Percentiles rank a stretch among this genome's conserved stretches.
These are phyloP conservation scores for Argyrosomus regius DNA, from an alignment of 2,797 vertebrate species.

Conservation along the genomic window DNA sequence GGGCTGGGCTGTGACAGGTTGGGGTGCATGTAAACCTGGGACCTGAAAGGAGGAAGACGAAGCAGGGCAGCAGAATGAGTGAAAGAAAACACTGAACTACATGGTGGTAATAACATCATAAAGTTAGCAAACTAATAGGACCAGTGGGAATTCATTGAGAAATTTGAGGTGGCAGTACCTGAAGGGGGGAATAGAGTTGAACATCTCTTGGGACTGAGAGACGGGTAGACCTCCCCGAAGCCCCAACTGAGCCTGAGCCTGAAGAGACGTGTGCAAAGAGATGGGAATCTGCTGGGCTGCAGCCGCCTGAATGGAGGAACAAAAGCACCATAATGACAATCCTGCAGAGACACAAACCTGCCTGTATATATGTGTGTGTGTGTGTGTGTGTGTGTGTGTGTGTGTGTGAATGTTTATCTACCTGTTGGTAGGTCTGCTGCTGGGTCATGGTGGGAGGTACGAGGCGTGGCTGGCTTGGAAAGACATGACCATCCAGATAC, in stretches of 20 bases:
- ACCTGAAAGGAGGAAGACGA: conserved; percentile 80
- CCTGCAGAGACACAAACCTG: neutral
- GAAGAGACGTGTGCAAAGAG: conserved; percentile 96
- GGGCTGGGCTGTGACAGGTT: conserved; percentile 96
- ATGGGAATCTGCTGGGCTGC: conserved; percentile 98
- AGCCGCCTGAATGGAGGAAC: conserved; percentile 86
- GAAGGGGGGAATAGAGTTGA: conserved; percentile 96
- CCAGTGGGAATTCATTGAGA: neutral
- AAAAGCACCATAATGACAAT: conserved; percentile 24
- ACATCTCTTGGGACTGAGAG: conserved; percentile 99
- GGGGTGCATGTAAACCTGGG: conserved; percentile 99
- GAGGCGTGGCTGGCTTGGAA: conserved; percentile 95
- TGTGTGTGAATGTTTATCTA: conserved; percentile 51
- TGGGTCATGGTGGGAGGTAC: conserved; percentile 96
- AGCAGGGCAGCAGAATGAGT: neutral
- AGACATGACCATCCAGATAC: conserved; percentile 97
- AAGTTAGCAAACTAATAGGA: neutral
- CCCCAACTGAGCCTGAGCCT: conserved; percentile 97
- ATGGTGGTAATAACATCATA: neutral
- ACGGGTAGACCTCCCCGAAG: conserved; percentile 95
- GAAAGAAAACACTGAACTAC: neutral
- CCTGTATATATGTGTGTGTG: neutral
- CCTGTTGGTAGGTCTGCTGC: conserved; percentile 98
- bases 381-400: neutral
- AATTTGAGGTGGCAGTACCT: conserved; percentile 82